Conservation (phyloP, 2,113 vertebrate species). For the Calyptomena viridis region DNA sequence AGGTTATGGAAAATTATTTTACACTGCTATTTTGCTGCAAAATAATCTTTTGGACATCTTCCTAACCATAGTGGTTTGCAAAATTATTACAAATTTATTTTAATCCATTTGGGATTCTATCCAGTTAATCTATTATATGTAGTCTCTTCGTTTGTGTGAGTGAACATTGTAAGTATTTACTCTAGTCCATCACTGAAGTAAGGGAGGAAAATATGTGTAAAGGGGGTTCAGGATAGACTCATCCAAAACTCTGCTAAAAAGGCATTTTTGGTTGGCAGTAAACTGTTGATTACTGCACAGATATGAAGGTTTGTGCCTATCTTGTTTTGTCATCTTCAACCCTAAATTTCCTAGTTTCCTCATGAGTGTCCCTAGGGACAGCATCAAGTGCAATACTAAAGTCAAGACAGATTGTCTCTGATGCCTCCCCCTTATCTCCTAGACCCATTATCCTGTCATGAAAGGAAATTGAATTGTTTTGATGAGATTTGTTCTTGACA, state of each 20-base stretch:
- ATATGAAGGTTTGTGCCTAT: background rate
- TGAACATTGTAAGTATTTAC: background rate
- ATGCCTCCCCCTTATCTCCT: background rate
- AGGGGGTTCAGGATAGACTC: background rate
- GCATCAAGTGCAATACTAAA: background rate
- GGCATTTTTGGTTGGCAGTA: background rate
- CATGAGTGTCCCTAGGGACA: background rate
- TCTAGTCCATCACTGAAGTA: background rate
- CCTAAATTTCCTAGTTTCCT: background rate
- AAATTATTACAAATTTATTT: background rate
- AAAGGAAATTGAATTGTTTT: slow-evolving; percentile 30
- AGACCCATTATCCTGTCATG: background rate
- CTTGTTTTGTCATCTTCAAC: background rate
- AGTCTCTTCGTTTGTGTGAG: background rate
- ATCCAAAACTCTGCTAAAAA: background rate
- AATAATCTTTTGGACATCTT: background rate
- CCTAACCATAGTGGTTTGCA: background rate
- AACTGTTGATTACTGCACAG: background rate
- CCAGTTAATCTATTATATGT: background rate
- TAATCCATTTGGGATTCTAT: background rate
- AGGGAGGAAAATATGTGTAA: background rate
- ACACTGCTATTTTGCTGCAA: background rate
- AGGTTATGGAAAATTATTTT: background rate
- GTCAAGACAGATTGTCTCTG: background rate
- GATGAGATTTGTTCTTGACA: slow-evolving; percentile 33